Conservation (phyloP, 2,113 vertebrate species). For the Collichthys lucidus region DNA sequence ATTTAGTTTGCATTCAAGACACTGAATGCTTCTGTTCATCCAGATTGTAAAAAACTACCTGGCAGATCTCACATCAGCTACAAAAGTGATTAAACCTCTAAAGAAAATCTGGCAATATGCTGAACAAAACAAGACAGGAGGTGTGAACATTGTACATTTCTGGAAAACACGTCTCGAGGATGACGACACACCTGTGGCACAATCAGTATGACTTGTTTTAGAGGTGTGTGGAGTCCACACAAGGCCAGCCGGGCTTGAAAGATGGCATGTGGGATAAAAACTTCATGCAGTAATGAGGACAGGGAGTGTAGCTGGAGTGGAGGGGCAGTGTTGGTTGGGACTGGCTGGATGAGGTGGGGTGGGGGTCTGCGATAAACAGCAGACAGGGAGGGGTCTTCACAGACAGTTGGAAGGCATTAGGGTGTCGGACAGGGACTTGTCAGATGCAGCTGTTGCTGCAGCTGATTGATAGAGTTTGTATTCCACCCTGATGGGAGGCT, state of each 20-base stretch:
- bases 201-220: constrained; percentile 51
- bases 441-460: constrained; percentile 94
- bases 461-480: constrained; percentile 97
- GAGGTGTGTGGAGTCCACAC: constrained; percentile 49
- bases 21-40: constrained; percentile 26
- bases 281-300: constrained; percentile 21
- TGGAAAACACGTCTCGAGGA: constrained; percentile 6
- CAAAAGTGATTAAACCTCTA: constrained; percentile 35
- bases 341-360: constrained; percentile 52
- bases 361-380: constrained; percentile 68
- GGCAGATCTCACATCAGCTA: constrained; percentile 46
- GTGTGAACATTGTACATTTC: background rate
- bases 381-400: constrained; percentile 88
- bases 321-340: constrained; percentile 66
- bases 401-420: constrained; percentile 95
- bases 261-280: constrained; percentile 41
- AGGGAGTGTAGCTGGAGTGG: constrained; percentile 35
- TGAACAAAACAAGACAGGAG: constrained; percentile 19
- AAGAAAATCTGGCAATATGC: constrained; percentile 45
- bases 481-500: constrained; percentile 82
- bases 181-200: constrained; percentile 74
- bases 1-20: constrained; percentile 44
- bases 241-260: constrained; percentile 67
- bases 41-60: constrained; percentile 12
- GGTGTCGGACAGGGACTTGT: constrained; percentile 95